These are phyloP conservation scores for Cordylochernes scorpioides DNA, from an alignment of 2,888 invertebrate genomes.

Conservation along the genomic window DNA sequence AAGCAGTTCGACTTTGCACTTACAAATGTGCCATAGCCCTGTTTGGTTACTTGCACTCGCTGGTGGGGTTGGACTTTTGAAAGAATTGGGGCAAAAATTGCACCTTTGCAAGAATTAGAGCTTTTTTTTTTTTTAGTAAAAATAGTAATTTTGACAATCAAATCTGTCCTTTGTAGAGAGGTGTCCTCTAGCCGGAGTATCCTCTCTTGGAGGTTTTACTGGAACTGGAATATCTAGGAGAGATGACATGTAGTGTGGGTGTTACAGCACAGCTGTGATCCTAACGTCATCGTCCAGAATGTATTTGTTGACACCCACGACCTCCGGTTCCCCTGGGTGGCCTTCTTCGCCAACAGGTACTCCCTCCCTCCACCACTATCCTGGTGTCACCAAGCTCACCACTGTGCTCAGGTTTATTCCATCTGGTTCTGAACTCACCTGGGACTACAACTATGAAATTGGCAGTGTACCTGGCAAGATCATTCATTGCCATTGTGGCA, in stretches of 20 bases:
- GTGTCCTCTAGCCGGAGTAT: too few species aligned
- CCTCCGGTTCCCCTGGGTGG: constrained; percentile 70
- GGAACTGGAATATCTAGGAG: background rate
- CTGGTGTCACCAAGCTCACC: too few species aligned
- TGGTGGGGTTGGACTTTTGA: too few species aligned
- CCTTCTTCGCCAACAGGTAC: constrained; percentile 18
- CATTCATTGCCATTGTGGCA: constrained; percentile 71
- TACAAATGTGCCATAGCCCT: too few species aligned
- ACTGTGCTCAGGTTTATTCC: constrained; percentile 49
- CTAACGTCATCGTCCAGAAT: constrained; percentile 92
- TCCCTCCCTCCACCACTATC: constrained; percentile 12
- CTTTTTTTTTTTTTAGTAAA: background rate
- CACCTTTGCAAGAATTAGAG: too few species aligned
- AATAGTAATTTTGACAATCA: background rate
- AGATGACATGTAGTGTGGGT: background rate
- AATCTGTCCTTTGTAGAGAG: background rate
- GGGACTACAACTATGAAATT: constrained; percentile 94
- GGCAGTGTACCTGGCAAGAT: constrained; percentile 75
- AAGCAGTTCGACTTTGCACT: too few species aligned
- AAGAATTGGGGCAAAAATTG: too few species aligned
- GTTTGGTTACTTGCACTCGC: too few species aligned
- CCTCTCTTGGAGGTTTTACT: too few species aligned
- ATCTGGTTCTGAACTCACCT: constrained; percentile 79
- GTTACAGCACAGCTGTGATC: constrained; percentile 48
- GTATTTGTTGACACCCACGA: constrained; percentile 97